Conservation (phyloP, 2,797 vertebrate genomes). For the Oreochromis mossambicus region DNA sequence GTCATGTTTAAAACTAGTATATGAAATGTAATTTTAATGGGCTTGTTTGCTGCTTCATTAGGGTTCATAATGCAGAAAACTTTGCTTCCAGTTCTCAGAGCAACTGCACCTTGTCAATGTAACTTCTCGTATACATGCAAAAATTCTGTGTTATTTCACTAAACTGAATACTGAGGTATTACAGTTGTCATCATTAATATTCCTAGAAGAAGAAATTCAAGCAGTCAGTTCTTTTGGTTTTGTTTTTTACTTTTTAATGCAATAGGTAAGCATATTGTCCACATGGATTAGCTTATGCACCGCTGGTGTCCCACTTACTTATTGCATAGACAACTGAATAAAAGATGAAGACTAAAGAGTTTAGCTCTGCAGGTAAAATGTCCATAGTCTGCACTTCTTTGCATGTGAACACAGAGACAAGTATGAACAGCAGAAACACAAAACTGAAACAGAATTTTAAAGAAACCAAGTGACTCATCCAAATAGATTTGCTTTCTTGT, state of each 20-base stretch:
- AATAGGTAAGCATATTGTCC: background rate
- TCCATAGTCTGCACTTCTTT: background rate
- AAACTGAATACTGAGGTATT: rapidly evolving
- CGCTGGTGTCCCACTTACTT: background rate
- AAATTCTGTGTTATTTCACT: background rate
- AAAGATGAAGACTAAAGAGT: background rate
- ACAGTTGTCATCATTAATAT: background rate
- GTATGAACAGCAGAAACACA: background rate
- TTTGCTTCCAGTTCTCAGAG: background rate
- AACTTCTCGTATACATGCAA: background rate
- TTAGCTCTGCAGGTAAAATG: background rate
- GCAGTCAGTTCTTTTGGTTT: background rate
- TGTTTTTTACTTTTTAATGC: background rate
- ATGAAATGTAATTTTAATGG: background rate
- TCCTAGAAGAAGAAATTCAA: background rate
- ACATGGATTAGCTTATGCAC: background rate
- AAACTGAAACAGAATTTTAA: background rate
- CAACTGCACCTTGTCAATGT: background rate
- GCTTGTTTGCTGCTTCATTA: background rate
- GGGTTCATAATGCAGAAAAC: background rate
- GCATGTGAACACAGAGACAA: background rate
- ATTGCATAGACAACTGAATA: background rate
- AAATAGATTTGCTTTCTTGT: background rate
- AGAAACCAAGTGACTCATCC: background rate
- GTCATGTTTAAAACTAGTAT: background rate